Evolutionary conservation across 2,797 vertebrate genomes (phyloP), one percentile per base, ranked within the genome.

Genomic region (Neosilurus mollespiculum): DNA sequence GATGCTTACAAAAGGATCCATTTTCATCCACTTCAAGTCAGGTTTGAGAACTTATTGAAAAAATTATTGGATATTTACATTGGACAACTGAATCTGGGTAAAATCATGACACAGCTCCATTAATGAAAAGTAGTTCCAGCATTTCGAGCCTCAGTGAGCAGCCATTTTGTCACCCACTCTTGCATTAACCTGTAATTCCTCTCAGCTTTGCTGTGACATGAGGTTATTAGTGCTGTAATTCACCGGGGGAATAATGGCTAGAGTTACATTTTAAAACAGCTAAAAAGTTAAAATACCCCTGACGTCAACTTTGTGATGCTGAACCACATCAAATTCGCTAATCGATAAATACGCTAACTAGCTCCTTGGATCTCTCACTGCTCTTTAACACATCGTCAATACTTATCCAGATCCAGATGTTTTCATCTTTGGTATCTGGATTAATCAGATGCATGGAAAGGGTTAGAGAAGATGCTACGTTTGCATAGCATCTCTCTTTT

Each of bases 201-300:
- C 14, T 26, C 2, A 30, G 61, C 9, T 26, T 66, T 61, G 34
- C 20, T 20, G 24, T 81, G 58, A 81, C 54, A 53, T 75, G 9
- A 11, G 72, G 26, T 22, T n/a, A 80, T 59, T 73, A 51, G 26
- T 12, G 16, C 43, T 72, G 76, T 9, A 79, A 72, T 26, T 79
- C 76, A 72, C 53, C 22, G 58, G 59, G 43, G 37, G 69, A 71
- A 83, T 71, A 59, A 77, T 26, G 24, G 22, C 26, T 30, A 26
- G 15, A 56, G 12, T 59, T 20, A 75, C 5, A 3, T 76, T 56
- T 53, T 83, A 10, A 24, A 77, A 64, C 43, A 62, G 66, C 34
- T 78, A 70, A 71, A 78, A 65, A 59, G 59, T 79, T 26, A 20
- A 24, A 0, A 61, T 26, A 26, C 20, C 14, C 67, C 49, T 83